Evolutionary conservation across 2,888 invertebrate species (phyloP).

Genomic region (Drosophila formosana): DNA sequence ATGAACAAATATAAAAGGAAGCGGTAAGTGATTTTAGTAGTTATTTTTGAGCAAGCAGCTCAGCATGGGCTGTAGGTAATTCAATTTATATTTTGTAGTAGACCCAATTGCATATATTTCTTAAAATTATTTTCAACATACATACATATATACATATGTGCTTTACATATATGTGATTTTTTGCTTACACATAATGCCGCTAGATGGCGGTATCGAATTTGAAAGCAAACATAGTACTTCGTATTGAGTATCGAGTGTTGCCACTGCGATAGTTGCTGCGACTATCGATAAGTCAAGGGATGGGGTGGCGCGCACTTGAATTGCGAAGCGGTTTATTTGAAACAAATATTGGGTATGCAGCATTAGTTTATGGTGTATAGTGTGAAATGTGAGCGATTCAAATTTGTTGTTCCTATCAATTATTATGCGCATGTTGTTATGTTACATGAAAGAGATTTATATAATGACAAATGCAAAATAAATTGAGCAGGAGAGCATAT

Average conservation of each 20-base stretch:
- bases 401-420: neutral
- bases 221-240: neutral
- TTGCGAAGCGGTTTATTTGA: slow-evolving; percentile 12
- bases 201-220: neutral
- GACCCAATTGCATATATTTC: too few relatives aligned
- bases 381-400: neutral
- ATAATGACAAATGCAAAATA: neutral
- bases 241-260: neutral
- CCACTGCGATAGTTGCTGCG: neutral
- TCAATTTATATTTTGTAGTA: too few relatives aligned
- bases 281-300: neutral
- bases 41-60: too few relatives aligned
- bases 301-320: neutral
- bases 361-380: neutral
- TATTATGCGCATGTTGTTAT: neutral
- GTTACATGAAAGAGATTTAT: neutral
- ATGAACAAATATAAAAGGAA: neutral
- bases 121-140: too few relatives aligned
- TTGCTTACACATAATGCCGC: neutral
- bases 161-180: too few relatives aligned
- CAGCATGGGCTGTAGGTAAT: too few relatives aligned
- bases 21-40: neutral
- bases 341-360: slow-evolving; percentile 1
- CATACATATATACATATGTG: too few relatives aligned
- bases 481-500: neutral